Conservation (phyloP, 2,888 invertebrate species). For the Eupithecia pulchellata region DNA sequence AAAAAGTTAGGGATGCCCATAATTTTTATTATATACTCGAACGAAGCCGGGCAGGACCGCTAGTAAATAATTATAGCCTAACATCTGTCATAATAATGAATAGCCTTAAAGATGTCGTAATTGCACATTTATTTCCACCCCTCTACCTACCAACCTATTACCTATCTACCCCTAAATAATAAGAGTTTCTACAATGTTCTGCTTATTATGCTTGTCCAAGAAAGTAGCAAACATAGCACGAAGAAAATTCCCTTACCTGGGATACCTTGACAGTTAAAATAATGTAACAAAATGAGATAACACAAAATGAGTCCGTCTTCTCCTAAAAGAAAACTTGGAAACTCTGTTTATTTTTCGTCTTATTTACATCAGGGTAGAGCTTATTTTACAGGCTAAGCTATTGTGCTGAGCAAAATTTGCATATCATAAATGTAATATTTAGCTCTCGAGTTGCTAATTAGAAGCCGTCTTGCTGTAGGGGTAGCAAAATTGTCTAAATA, state of each 20-base stretch:
- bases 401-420: constrained; percentile 73
- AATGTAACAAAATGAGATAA: constrained; percentile 61
- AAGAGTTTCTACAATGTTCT: constrained; percentile 9
- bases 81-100: too few relatives aligned
- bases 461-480: constrained; percentile 73
- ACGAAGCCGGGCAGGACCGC: too few relatives aligned
- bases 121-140: not conserved
- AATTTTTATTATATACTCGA: too few relatives aligned
- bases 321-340: constrained; percentile 62
- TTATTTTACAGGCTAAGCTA: constrained; percentile 50
- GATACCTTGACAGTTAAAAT: constrained; percentile 42
- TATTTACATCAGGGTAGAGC: constrained; percentile 57
- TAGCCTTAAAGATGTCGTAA: too few relatives aligned
- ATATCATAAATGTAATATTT: constrained; percentile 85
- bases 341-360: constrained; percentile 54
- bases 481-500: constrained; percentile 52
- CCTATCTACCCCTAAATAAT: constrained; percentile 1
- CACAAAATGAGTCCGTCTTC: constrained; percentile 62
- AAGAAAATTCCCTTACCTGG: constrained; percentile 37
- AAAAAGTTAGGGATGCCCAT: too few relatives aligned
- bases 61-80: too few relatives aligned
- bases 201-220: constrained; percentile 27
- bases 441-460: constrained; percentile 84
- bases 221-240: constrained; percentile 14
- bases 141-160: not conserved